Conservation (phyloP, 2,888 invertebrate species). For the Therioaphis trifolii region DNA sequence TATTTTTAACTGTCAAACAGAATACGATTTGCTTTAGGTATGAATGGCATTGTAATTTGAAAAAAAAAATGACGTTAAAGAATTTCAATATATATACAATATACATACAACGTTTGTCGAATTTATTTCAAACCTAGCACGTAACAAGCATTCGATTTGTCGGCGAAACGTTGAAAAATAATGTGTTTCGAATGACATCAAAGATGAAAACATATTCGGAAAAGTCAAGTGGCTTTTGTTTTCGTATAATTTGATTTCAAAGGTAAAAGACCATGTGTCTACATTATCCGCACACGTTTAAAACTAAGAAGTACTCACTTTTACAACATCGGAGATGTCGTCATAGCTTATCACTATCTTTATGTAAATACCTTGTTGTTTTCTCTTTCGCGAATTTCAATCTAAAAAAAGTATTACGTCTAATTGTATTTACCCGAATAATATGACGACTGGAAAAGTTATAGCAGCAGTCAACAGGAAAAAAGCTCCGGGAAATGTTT, state of each 20-base stretch:
- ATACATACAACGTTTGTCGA: no score
- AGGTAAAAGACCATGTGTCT: neutral
- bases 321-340: no score
- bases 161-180: neutral
- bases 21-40: no score
- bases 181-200: no score
- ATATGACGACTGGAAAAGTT: slow-evolving; percentile 60
- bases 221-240: neutral
- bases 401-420: no score
- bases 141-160: neutral
- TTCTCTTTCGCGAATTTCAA: no score
- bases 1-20: no score
- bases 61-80: no score
- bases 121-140: neutral
- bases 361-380: no score
- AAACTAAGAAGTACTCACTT: neutral
- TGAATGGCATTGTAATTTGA: no score
- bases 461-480: slow-evolving; percentile 63
- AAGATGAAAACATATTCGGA: neutral
- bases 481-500: slow-evolving; percentile 63
- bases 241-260: neutral
- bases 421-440: slow-evolving; percentile 62
- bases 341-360: no score
- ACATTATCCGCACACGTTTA: neutral
- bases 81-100: no score